phyloP scores from a whole-genome alignment of 1,140 invertebrate genomes.

The Cecropterus lyciades region DNA sequence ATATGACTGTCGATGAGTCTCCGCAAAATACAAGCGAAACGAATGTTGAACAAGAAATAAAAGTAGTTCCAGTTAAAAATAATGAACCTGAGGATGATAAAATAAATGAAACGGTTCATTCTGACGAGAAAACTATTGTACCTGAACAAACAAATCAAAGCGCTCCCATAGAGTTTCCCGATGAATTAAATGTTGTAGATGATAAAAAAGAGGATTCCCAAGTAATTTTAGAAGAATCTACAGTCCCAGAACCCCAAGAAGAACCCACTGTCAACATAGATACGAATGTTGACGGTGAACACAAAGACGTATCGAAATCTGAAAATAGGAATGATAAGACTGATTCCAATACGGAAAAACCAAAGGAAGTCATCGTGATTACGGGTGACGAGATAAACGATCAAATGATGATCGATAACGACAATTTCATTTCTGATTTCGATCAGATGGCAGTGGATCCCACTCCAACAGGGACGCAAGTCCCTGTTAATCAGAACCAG shows the following conservation, averaged over 20 bases:
- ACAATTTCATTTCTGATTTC: constrained; percentile 77
- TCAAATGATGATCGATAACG: constrained; percentile 72
- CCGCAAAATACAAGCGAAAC: constrained; percentile 65
- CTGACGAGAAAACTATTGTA: constrained; percentile 57
- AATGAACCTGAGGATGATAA: constrained; percentile 61
- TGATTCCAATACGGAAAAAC: constrained; percentile 59
- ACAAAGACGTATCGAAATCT: constrained; percentile 56
- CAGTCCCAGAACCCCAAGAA: constrained; percentile 52
- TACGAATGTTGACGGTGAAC: constrained; percentile 51
- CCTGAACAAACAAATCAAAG: constrained; percentile 56
- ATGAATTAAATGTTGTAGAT: constrained; percentile 60
- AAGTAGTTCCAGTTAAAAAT: constrained; percentile 59
- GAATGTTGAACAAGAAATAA: constrained; percentile 66
- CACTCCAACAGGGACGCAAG: constrained; percentile 55
- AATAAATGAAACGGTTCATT: constrained; percentile 53
- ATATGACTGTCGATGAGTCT: constrained; percentile 78
- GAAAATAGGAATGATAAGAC: constrained; percentile 62
- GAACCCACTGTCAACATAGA: constrained; percentile 44
- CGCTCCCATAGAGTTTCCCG: constrained; percentile 52
- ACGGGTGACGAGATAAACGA: constrained; percentile 67
- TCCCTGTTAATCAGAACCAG: constrained; percentile 80
- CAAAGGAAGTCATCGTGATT: constrained; percentile 55
- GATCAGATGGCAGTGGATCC: constrained; percentile 79
- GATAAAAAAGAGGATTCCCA: constrained; percentile 55
- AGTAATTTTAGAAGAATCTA: constrained; percentile 43